Conservation (phyloP, 1,140 invertebrate genomes). For the Solen grandis region DNA sequence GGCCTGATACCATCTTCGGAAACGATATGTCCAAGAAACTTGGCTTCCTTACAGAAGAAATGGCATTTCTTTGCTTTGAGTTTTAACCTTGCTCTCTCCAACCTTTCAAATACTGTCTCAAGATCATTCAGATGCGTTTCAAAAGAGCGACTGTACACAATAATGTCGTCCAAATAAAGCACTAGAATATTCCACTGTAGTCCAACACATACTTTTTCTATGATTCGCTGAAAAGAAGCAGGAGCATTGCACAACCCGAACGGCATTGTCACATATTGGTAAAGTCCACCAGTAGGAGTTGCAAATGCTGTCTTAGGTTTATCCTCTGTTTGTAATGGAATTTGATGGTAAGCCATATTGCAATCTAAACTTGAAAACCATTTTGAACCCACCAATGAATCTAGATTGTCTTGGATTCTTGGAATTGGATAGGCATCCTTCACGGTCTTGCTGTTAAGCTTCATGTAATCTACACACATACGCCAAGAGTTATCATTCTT, state of each 20-base stretch:
- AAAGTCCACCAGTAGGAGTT: slow-evolving; percentile 58
- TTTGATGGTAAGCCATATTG: slow-evolving; percentile 57
- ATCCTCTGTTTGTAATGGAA: slow-evolving; percentile 39
- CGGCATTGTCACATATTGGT: slow-evolving; percentile 66
- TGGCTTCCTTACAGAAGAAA: neutral
- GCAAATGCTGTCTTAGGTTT: slow-evolving; percentile 76
- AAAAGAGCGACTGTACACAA: slow-evolving; percentile 53
- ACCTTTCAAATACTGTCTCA: slow-evolving; percentile 55
- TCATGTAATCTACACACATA: slow-evolving; percentile 71
- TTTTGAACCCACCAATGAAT: slow-evolving; percentile 4
- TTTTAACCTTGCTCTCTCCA: slow-evolving; percentile 11
- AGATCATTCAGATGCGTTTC: slow-evolving; percentile 57
- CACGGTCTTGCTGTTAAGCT: slow-evolving; percentile 40
- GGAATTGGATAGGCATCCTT: slow-evolving; percentile 25
- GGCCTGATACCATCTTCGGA: slow-evolving; percentile 9
- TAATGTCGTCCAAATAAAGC: slow-evolving; percentile 65
- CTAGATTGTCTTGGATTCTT: too few relatives aligned
- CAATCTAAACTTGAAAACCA: slow-evolving; percentile 37
- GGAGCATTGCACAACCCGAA: too few relatives aligned
- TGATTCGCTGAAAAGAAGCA: slow-evolving; percentile 68
- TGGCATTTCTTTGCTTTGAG: slow-evolving; percentile 30
- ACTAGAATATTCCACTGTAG: slow-evolving; percentile 55
- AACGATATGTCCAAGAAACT: slow-evolving; percentile 13
- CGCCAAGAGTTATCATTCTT: slow-evolving; percentile 21
- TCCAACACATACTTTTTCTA: slow-evolving; percentile 59